Conservation (phyloP, 2,888 invertebrate genomes). For the Dendrolimus houi region DNA sequence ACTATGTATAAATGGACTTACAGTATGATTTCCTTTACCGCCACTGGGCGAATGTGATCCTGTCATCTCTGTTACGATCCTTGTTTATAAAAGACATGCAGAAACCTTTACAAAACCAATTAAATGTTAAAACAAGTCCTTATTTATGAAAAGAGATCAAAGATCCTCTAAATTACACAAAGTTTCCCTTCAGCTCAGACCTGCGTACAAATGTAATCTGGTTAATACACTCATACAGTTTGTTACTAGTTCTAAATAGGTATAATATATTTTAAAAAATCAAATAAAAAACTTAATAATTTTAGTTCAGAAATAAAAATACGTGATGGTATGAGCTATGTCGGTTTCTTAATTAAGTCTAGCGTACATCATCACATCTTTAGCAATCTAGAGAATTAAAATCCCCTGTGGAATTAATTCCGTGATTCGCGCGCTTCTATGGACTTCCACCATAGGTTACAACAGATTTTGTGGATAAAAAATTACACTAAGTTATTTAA, state of each 20-base stretch:
- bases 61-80: background rate
- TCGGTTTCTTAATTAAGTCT: too few relatives aligned
- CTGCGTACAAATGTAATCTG: conserved; percentile 17
- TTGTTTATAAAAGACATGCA: background rate
- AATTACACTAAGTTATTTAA: too few relatives aligned
- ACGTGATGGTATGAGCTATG: too few relatives aligned
- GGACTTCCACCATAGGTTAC: too few relatives aligned
- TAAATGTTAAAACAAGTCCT: background rate
- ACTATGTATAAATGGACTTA: background rate
- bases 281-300: too few relatives aligned
- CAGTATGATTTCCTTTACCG: background rate
- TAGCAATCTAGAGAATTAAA: too few relatives aligned
- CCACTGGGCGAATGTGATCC: background rate
- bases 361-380: too few relatives aligned
- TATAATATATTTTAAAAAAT: background rate
- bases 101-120: background rate
- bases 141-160: background rate
- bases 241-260: background rate
- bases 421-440: too few relatives aligned
- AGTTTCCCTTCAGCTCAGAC: conserved; percentile 23
- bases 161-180: background rate
- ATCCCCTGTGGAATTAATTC: too few relatives aligned
- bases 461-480: too few relatives aligned
- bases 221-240: background rate
- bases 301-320: too few relatives aligned